Conservation (phyloP, 1,140 invertebrate genomes). For the Drosophila miranda region DNA sequence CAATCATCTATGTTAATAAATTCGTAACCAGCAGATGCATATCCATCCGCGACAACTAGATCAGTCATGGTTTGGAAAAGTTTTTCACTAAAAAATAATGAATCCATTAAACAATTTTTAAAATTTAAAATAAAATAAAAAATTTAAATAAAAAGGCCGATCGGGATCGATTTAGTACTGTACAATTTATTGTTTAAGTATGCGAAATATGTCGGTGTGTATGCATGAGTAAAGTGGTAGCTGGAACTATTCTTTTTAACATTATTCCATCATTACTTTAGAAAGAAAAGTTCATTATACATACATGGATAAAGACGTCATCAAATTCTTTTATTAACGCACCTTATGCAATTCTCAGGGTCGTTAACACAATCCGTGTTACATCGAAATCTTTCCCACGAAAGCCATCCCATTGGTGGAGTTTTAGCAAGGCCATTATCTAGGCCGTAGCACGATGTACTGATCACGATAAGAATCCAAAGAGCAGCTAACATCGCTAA, state of each 20-base stretch:
- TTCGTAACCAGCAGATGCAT: conserved; percentile 93
- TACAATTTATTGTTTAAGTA: too few species aligned
- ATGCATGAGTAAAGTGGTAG: too few species aligned
- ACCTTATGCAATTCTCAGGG: conserved; percentile 96
- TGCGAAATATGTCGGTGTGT: too few species aligned
- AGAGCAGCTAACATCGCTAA: conserved; percentile 21
- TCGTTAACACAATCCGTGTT: conserved; percentile 96
- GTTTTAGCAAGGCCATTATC: conserved; percentile 92
- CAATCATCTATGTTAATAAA: conserved; percentile 98
- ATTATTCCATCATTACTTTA: too few species aligned
- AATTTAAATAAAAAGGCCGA: too few species aligned
- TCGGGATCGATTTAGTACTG: too few species aligned
- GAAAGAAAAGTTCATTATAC: too few species aligned
- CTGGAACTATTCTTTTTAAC: too few species aligned
- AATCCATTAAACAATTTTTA: background rate
- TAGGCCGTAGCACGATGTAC: conserved; percentile 77
- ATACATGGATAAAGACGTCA: too few species aligned
- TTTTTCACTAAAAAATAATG: conserved; percentile 86
- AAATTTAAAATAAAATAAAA: too few species aligned
- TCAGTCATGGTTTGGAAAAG: conserved; percentile 97
- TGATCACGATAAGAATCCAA: conserved; percentile 68
- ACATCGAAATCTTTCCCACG: conserved; percentile 96
- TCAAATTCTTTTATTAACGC: conserved; percentile 33
- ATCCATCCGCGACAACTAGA: conserved; percentile 93
- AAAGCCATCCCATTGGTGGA: conserved; percentile 94